A percentile compares a stretch with the other conserved stretches of the same genome.
phyloP scores from a whole-genome alignment of 2,797 vertebrate genomes.

The Australoheros facetus region DNA sequence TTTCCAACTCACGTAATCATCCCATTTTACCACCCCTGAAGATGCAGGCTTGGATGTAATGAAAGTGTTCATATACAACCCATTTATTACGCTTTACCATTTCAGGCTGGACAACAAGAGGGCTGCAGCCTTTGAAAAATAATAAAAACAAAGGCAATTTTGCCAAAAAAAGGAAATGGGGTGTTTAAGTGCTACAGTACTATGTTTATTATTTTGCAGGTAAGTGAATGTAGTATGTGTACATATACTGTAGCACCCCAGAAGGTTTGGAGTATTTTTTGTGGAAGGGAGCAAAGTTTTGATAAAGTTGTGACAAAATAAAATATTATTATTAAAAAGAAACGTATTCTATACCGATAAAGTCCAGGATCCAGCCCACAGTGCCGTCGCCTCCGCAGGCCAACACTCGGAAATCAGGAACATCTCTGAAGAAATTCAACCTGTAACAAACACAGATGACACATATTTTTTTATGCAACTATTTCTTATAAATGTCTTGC shows the following conservation, averaged over 20 bases:
- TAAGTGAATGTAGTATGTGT: neutral
- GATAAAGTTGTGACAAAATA: neutral
- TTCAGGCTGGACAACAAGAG: constrained; percentile 53
- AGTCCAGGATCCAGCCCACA: constrained; percentile 96
- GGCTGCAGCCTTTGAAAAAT: constrained; percentile 34
- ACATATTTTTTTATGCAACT: neutral
- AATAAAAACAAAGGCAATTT: constrained; percentile 60
- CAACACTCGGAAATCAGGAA: constrained; percentile 89
- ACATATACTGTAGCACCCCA: neutral
- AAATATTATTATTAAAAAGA: neutral
- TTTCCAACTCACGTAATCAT: constrained; percentile 78
- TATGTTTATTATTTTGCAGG: neutral
- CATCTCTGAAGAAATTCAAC: constrained; percentile 94
- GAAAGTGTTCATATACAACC: constrained; percentile 69
- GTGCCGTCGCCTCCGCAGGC: constrained; percentile 94
- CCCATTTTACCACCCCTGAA: constrained; percentile 72
- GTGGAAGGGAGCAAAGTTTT: neutral
- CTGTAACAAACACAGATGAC: constrained; percentile 68
- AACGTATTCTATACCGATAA: constrained; percentile 81
- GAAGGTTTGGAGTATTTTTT: neutral
- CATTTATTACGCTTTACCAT: constrained; percentile 60
- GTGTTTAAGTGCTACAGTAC: constrained; percentile 16
- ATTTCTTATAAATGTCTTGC: neutral
- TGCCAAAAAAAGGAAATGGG: constrained; percentile 44
- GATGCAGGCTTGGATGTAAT: constrained; percentile 66